Evolutionary conservation across 2,113 vertebrate genomes (phyloP), one percentile per base, ranked within the genome.

Genomic region (Acinonyx jubatus): DNA sequence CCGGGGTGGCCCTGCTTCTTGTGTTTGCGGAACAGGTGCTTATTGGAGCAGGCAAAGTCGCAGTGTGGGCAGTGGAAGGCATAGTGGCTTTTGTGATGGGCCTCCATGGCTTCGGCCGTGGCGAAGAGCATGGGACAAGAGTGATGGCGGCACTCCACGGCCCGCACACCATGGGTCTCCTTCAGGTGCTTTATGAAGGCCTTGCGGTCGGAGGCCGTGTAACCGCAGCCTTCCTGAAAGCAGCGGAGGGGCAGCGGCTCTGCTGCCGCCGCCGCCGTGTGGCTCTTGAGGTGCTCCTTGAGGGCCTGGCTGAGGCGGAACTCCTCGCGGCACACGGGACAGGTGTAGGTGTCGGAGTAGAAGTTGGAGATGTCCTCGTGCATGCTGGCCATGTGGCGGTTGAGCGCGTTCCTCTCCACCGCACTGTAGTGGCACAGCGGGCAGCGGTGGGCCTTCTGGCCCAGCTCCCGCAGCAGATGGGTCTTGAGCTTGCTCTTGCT

Each of bases 11-110:
- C 99, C 55, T 99, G 99, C 38, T 99, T 99, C 98, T 99, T 99
- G 98, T 99, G 99, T 94, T 99, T 99, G 91, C 99, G 99, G 91
- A 99, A 99, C 33, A 98, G 79, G 0, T 98, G 99, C 98, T 99
- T 99, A 97, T 99, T 99, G 97, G 99, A 99, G 97, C 99, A 99
- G 68, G 99, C 99, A 73, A 99, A 99, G 84, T 99, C 99, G 0
- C 99, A 99, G 78, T 99, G 99, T 0, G 99, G 98, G 98, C 99
- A 99, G 98, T 99, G 99, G 98, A 99, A 99, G 83, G 99, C 99
- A 0, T 99, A 99, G 98, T 99, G 99, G 11, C 99, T 99, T 95
- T 99, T 99, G 41, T 99, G 98, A 97, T 99, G 99, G 66, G 92
- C 98, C 97, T 99, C 99, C 99, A 99, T 99, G 92, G 99, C 99